Percentiles rank a stretch among this genome's conserved stretches.
These are phyloP conservation scores for Drosophila histrio DNA, from an alignment of 2,888 invertebrate genomes.

Conservation along the genomic window DNA sequence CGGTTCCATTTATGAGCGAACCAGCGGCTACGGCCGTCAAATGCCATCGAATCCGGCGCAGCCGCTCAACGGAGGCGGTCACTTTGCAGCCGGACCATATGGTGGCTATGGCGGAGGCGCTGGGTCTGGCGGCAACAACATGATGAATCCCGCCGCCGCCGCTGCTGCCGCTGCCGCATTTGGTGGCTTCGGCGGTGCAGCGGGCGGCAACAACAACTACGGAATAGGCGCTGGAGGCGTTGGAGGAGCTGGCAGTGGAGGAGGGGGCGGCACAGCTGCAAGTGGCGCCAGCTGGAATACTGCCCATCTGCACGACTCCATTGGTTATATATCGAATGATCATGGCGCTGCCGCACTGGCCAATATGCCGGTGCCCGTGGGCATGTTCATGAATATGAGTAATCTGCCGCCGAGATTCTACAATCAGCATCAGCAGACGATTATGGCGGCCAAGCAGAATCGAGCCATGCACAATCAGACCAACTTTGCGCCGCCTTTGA, in stretches of 20 bases:
- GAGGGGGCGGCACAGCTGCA: neutral
- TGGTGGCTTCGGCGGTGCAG: conserved; percentile 17
- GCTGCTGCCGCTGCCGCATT: neutral
- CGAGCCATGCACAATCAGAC: conserved; percentile 71
- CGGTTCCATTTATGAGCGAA: conserved; percentile 96
- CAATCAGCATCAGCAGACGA: conserved; percentile 89
- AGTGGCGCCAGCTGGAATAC: conserved; percentile 43
- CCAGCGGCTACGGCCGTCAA: conserved; percentile 82
- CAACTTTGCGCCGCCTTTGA: conserved; percentile 15
- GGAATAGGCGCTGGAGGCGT: neutral
- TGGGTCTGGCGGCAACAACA: conserved; percentile 15
- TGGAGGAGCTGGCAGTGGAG: conserved; percentile 4
- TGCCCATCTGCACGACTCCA: conserved; percentile 89
- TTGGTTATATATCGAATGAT: conserved; percentile 96
- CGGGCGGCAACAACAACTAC: conserved; percentile 34
- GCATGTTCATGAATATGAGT: conserved; percentile 96
- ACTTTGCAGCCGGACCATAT: conserved; percentile 38
- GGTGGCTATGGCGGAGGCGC: conserved; percentile 35
- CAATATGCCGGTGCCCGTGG: conserved; percentile 95
- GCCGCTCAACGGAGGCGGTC: conserved; percentile 43
- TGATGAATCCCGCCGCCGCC: neutral
- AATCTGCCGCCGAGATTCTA: conserved; percentile 91
- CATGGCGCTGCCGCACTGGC: conserved; percentile 90
- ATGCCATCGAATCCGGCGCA: conserved; percentile 42
- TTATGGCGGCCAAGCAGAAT: conserved; percentile 85